Conservation (phyloP, 1,140 invertebrate species). For the Myzus persicae region DNA sequence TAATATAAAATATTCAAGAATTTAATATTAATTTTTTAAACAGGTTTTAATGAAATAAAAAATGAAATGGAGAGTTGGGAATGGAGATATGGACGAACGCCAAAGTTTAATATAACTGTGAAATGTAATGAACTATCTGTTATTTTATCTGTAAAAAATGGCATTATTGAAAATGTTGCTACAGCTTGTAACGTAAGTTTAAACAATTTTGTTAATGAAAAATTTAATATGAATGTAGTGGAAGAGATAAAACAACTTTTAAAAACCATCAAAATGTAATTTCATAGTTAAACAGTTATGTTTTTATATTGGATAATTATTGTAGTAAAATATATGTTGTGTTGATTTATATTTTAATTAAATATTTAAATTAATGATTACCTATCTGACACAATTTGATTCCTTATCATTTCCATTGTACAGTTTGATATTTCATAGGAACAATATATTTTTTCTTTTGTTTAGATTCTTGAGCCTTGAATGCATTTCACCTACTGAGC, state of each 20-base stretch:
- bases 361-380: neutral
- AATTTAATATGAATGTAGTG: constrained; percentile 36
- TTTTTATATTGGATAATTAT: neutral
- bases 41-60: constrained; percentile 74
- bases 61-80: constrained; percentile 80
- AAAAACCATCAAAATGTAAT: neutral
- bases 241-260: constrained; percentile 32
- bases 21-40: constrained; percentile 60
- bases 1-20: neutral
- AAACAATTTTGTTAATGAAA: constrained; percentile 20
- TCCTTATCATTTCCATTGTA: neutral
- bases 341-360: neutral
- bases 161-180: constrained; percentile 46
- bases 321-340: constrained; percentile 23
- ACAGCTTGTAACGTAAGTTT: constrained; percentile 2
- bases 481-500: neutral
- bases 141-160: constrained; percentile 43
- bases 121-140: constrained; percentile 55
- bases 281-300: neutral
- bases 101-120: constrained; percentile 75
- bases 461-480: neutral
- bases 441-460: neutral
- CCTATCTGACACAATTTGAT: neutral
- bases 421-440: neutral
- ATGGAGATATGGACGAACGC: constrained; percentile 89